Base-by-base conservation (phyloP, 2,113 vertebrate species). In the Nematolebias whitei region DNA sequence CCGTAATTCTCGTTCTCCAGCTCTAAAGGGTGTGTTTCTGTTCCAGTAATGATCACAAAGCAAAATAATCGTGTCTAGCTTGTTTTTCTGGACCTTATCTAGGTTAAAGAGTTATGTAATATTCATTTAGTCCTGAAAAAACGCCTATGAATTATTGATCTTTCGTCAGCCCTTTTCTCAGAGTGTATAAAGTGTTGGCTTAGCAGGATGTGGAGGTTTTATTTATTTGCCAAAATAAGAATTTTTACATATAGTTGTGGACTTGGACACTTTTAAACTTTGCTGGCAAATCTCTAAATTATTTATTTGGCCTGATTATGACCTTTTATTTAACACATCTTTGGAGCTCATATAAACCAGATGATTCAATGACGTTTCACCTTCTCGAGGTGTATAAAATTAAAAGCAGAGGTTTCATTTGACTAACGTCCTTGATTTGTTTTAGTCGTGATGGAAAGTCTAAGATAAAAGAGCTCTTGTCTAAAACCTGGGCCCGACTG, bases 41-140 rank as follows among this genome's bases (percentile, higher is more conserved):
- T 58, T 53, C 4, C 22, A 12, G 1, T 26, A 2, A 18, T 23
- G 26, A 57, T 23, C 43, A 24, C 32, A 0, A 26, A 39, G 14
- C 4, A 12, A 1, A 41, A 44, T 39, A 16, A 19, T 22, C 7
- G 8, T 1, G 41, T 4, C 9, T 0, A 38, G 35, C 74, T 61
- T n/a, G 77, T 68, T 79, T 53, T 60, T 77, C 74, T 5, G 2
- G 60, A 74, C 74, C 0, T 22, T 5, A 14, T 3, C 32, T 26
- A 23, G 26, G 38, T 45, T 0, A 0, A 6, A 61, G 18, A 51
- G 65, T 23, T 1, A 18, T 40, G 9, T 3, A 32, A 32, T 6
- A 16, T 5, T 1, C 20, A 53, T 7, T 18, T 4, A 63, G 24
- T 18, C 2, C 7, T 49, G 19, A 52, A 19, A 26, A 15, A 16